Conservation (phyloP, 2,797 vertebrate genomes). For the Syngnathus acus region DNA sequence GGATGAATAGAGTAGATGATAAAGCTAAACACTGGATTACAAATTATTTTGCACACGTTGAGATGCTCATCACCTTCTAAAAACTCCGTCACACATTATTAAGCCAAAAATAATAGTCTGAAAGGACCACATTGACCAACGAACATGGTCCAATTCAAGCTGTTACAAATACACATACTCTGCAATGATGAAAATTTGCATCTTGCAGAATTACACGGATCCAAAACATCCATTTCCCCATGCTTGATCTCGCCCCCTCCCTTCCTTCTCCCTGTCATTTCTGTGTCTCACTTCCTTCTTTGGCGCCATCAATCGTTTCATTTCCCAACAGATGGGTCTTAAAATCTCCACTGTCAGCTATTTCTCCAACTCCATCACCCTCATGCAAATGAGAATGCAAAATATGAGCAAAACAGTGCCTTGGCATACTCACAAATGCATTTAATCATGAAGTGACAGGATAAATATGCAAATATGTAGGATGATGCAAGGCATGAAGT, state of each 20-base stretch:
- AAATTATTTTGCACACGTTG: too few relatives aligned
- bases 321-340: conserved; percentile 58
- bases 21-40: too few relatives aligned
- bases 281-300: conserved; percentile 41
- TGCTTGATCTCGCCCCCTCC: conserved; percentile 31
- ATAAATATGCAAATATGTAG: conserved; percentile 22
- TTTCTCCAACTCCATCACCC: conserved; percentile 48
- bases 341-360: conserved; percentile 60
- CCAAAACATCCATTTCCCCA: conserved; percentile 23
- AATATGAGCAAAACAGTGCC: conserved; percentile 8
- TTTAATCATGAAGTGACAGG: conserved; percentile 28
- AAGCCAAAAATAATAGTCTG: neutral
- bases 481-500: conserved; percentile 17
- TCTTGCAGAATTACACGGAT: conserved; percentile 37
- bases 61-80: neutral
- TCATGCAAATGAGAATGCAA: conserved; percentile 53
- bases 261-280: conserved; percentile 39
- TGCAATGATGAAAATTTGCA: conserved; percentile 47
- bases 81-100: neutral
- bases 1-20: too few relatives aligned
- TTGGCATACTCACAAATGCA: conserved; percentile 23
- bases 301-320: conserved; percentile 51
- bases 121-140: conserved; percentile 18
- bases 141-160: conserved; percentile 27
- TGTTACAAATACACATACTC: conserved; percentile 35